Evolutionary conservation across 1,140 invertebrate species (phyloP), one percentile per base, ranked within the genome.

Genomic region (Sinella curviseta): DNA sequence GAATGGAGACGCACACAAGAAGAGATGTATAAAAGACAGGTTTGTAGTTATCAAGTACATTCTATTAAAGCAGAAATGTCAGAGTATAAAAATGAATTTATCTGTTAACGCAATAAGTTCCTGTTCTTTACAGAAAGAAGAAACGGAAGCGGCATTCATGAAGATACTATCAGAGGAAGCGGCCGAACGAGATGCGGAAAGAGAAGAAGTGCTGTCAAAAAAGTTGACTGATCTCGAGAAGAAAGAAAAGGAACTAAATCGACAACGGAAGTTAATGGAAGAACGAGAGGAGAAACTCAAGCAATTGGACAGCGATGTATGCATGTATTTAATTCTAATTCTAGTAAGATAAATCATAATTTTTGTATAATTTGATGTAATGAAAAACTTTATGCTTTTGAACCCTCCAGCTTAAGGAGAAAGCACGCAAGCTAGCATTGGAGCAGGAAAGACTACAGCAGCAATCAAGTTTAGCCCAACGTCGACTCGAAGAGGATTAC

Each of bases 91-190:
- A n/a, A 48, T 17, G 4, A 48, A 48, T 48, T 48, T 4, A 48
- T 48, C 39, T 4, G 4, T 48, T 48, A 8, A 48, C 4, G 39
- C 39, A 31, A 78, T 73, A 14, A n/a, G 33, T 36, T 12, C n/a
- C 39, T 73, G 20, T 33, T 14, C 76, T 74, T 74, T 30, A 78
- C 77, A 79, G 78, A 30, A 30, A 34, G 31, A 76, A 4, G 74
- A 77, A 57, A 80, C 77, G 36, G 79, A 77, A 34, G n/a, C 31
- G 24, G 79, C 79, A 1, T 80, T 77, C 33, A 26, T 80, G 26
- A 76, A 77, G 26, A 77, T 80, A 30, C 54, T 80, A 17, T 39
- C 74, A 1, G 75, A 77, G n/a, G 79, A 80, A 34, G 77, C 74
- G n/a, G 60, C 35, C 1, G 39, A 34, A 33, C 24, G 76, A 28